Evolutionary conservation across 2,888 invertebrate species (phyloP), one percentile per base, ranked within the genome.

Genomic region (Phorcus lineatus): DNA sequence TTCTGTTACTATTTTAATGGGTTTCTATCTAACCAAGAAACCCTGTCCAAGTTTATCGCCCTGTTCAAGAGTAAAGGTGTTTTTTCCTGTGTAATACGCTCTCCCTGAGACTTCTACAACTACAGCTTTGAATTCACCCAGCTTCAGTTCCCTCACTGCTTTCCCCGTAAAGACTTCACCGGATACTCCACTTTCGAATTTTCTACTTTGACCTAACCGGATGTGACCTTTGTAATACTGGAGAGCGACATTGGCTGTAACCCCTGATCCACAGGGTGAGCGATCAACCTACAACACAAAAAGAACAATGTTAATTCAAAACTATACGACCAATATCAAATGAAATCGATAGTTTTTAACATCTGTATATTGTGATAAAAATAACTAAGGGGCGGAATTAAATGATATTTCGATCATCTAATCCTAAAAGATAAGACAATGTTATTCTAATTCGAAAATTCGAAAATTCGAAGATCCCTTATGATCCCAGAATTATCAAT

Each of bases 221-320:
- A 92, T 86, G 53, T 84, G 82, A 4, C 88, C 86, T 74, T 87
- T 89, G 24, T 82, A 80, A 75, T 86, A 88, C 84, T 92, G 92
- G 7, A 91, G 86, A 22, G 93, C 93, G 4, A 93, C 85, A 55
- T 93, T 85, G 28, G 93, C 93, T 3, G 92, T 90, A 0, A 90
- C 90, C 13, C 93, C 93, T 0, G 93, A 93, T 2, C 93, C 93
- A 67, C 90, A 90, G 0, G 93, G 93, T 36, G 92, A 90, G n/a
- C 93, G 87, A 82, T 93, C 93, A 6, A 93, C 91, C 93, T 93
- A 84, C 3, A 83, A 83, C 62, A 24, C n/a, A 84, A 52, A 75
- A 17, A 70, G 7, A 28, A 6, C 17, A 74, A 55, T 31, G 53
- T 74, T n/a, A 36, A 36, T 13, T 47, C 47, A 47, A 47, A 47